Evolutionary conservation across 2,797 vertebrate genomes (phyloP), one percentile per base, ranked within the genome.

Genomic region (Lagorchestes hirsutus): DNA sequence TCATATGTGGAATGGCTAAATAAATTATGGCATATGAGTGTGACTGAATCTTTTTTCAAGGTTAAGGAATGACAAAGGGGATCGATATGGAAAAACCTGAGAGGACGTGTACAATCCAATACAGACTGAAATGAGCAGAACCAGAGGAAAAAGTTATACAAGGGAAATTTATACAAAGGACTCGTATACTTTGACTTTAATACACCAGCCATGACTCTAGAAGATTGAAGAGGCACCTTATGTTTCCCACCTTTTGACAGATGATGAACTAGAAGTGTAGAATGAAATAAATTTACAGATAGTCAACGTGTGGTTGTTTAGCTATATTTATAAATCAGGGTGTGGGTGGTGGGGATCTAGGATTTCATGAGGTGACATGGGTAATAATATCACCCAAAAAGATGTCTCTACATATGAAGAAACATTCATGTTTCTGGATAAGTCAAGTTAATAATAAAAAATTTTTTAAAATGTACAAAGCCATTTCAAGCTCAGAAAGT

Each of bases 401-500:
- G n/a, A 31, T 22, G 67, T 82, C 67, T n/a, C 59, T 74, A 8
- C n/a, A 40, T 74, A 40, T 74, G 34, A 67, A 67, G 67, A 74
- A 6, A 74, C 2, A 0, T 31, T 67, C 16, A 46, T 46, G 22
- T 82, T 24, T 8, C 8, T 22, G 67, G 67, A 82, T 82, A 18
- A 22, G 67, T 31, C 11, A 95, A 91, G 93, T 91, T 94, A 40
- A 95, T 90, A 18, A 92, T 18, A 55, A 55, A 18, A 55, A 91
- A 52, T 62, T 87, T 62, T 52, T 94, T 11, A 28, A 92, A 52
- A 93, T 93, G 93, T 93, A 92, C 54, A 92, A 95, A 95, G 50
- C 28, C 62, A 93, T 54, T 92, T 67, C 22, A 95, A 94, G 67
- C n/a, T 93, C 92, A 96, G 34, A 91, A 94, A 96, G 34, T 55